These are phyloP conservation scores for Oryzias melastigma DNA, from an alignment of 2,113 vertebrate genomes.

Conservation along the genomic window DNA sequence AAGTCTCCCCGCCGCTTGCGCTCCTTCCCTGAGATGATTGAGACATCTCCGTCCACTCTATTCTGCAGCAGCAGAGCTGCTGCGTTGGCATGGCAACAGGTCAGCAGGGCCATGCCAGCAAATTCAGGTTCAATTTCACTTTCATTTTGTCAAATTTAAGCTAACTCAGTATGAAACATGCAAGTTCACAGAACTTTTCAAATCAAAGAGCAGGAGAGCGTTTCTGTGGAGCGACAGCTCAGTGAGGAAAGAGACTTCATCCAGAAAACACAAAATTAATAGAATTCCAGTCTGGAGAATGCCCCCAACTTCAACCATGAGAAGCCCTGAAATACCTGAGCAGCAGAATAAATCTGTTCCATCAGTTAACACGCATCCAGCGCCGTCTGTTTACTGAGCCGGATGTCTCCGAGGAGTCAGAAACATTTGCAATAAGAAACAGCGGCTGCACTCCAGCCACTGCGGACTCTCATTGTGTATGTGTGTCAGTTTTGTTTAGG, in stretches of 20 bases:
- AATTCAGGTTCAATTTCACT: neutral
- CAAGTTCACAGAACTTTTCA: too few species aligned
- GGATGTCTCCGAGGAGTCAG: too few species aligned
- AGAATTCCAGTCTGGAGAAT: neutral
- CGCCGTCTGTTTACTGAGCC: too few species aligned
- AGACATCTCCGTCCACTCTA: neutral
- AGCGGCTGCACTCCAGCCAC: neutral
- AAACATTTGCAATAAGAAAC: too few species aligned
- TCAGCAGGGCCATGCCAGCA: neutral
- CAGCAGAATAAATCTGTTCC: too few species aligned
- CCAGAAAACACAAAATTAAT: neutral
- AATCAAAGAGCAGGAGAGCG: too few species aligned
- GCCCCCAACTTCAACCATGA: too few species aligned
- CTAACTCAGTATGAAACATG: neutral
- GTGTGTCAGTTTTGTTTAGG: conserved; percentile 6
- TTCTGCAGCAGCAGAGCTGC: neutral
- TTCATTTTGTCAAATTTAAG: neutral
- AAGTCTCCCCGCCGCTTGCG: too few species aligned
- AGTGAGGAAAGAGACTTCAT: neutral
- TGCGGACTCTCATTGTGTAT: conserved; percentile 9
- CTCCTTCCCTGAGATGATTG: neutral
- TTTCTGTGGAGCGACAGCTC: neutral
- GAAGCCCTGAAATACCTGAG: too few species aligned
- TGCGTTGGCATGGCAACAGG: neutral
- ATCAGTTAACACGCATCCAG: too few species aligned